These are phyloP conservation scores for Catharus minimus DNA, from an alignment of 2,113 vertebrate species.

Conservation along the genomic window DNA sequence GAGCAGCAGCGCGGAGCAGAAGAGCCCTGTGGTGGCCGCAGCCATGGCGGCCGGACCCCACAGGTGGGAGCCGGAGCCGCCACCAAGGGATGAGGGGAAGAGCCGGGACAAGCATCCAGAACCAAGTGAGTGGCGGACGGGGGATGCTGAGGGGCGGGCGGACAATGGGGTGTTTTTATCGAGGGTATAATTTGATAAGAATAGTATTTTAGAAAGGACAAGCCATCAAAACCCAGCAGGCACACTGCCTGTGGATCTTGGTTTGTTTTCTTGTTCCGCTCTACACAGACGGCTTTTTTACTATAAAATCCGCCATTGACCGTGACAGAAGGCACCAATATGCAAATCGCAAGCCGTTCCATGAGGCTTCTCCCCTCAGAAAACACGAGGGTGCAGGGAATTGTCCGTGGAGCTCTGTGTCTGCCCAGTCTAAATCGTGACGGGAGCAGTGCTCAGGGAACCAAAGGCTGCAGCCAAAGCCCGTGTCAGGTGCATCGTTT, in stretches of 20 bases:
- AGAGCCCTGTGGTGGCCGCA: not conserved
- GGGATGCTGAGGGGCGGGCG: accelerated
- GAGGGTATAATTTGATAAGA: too few relatives aligned
- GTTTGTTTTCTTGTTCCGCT: not conserved
- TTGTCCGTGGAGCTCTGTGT: not conserved
- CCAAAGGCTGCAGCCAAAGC: not conserved
- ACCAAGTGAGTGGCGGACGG: too few relatives aligned
- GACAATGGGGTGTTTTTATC: not conserved
- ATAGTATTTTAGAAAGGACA: not conserved
- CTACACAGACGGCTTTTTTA: not conserved
- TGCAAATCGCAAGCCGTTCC: not conserved
- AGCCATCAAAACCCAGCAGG: not conserved
- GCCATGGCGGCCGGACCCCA: not conserved
- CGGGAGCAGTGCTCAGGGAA: not conserved
- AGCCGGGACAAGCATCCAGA: not conserved
- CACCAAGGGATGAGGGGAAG: not conserved
- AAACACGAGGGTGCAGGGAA: not conserved
- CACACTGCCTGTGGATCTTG: not conserved
- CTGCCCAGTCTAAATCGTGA: not conserved
- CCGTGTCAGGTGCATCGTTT: not conserved
- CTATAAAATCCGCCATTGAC: not conserved
- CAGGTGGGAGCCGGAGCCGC: not conserved
- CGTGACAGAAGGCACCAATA: not conserved
- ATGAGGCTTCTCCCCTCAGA: not conserved
- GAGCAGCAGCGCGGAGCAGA: not conserved